A percentile compares a stretch with the other conserved stretches of the same genome.
Evolutionary conservation across 2,113 vertebrate genomes (phyloP).

Genomic region (Megaceryle maxima): DNA sequence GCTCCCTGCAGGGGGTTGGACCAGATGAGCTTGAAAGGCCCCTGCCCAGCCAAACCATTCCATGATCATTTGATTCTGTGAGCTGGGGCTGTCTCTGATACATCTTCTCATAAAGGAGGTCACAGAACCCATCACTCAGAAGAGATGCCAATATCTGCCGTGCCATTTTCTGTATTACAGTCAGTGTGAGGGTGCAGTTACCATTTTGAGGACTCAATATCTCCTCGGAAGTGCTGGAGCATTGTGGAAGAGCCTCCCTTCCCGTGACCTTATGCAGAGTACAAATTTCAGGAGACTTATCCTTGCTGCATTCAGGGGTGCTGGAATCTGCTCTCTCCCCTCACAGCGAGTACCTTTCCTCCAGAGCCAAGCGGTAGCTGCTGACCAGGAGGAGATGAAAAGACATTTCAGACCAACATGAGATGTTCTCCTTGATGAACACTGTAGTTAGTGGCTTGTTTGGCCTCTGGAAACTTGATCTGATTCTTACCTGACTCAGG

Average conservation of each 20-base stretch:
- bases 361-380: neutral
- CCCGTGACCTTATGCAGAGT: fast-evolving
- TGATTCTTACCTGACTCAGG: conserved; percentile 43
- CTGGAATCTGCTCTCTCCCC: neutral
- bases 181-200: neutral
- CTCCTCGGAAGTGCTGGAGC: neutral
- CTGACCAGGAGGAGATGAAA: neutral
- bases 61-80: neutral
- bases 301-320: neutral
- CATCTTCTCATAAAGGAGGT: fast-evolving
- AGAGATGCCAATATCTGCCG: neutral
- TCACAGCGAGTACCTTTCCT: neutral
- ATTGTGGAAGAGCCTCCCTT: neutral
- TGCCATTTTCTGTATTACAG: neutral
- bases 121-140: neutral
- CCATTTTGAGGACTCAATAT: fast-evolving
- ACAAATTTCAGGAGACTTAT: neutral
- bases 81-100: neutral
- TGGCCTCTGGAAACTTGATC: neutral
- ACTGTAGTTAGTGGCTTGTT: neutral
- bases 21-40: neutral
- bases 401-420: fast-evolving
- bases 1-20: neutral
- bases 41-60: neutral
- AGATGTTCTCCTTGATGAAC: neutral